Evolutionary conservation across 2,797 vertebrate genomes (phyloP).

Genomic region (Glossophaga mutica): DNA sequence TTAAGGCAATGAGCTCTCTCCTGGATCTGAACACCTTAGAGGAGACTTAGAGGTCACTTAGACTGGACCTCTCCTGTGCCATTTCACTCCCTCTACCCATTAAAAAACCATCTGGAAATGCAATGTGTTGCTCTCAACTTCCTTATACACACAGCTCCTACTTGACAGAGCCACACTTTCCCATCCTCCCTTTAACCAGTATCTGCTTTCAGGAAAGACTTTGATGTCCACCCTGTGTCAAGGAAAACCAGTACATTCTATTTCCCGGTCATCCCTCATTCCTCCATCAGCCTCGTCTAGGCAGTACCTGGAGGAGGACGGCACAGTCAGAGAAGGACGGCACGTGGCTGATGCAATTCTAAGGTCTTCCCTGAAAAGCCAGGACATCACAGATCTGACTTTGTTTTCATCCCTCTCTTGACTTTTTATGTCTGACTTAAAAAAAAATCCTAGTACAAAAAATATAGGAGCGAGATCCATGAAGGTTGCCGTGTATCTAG

Average conservation of each 20-base stretch:
- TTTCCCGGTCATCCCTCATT: neutral
- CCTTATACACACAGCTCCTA: neutral
- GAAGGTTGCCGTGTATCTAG: too few species aligned
- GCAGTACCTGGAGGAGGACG: neutral
- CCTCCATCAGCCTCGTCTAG: neutral
- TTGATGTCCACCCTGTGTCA: neutral
- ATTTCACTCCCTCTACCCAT: neutral
- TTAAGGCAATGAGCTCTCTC: neutral
- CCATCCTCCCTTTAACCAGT: neutral
- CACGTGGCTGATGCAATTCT: neutral
- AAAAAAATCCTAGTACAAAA: neutral
- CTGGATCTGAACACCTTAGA: neutral
- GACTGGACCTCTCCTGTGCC: neutral
- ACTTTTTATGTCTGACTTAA: neutral
- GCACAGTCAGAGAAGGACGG: neutral
- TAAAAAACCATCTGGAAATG: neutral
- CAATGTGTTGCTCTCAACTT: neutral
- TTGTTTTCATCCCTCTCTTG: neutral
- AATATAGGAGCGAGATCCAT: neutral
- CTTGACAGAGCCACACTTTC: neutral
- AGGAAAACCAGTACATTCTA: neutral
- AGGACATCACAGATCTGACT: neutral
- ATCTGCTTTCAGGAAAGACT: neutral
- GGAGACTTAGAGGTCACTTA: neutral
- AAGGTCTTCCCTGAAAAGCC: neutral